Evolutionary conservation across 2,888 invertebrate genomes (phyloP), one percentile per base, ranked within the genome.

Genomic region (Strigamia maritima): DNA sequence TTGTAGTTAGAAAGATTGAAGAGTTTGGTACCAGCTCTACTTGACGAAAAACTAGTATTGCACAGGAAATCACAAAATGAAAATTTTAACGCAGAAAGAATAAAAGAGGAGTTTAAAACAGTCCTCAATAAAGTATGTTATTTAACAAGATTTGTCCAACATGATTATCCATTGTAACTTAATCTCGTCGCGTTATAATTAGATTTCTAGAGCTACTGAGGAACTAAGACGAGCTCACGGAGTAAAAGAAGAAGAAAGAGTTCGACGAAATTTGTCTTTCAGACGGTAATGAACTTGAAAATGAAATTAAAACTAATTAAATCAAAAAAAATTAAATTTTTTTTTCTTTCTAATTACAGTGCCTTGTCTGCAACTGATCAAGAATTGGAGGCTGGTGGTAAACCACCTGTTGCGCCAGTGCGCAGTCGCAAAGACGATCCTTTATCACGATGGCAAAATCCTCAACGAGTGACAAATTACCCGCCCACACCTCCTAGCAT

Each of bases 201-300:
- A 80, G 80, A 76, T 80, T 24, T 28, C 79, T 0, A 75, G 28
- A 31, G 75, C 78, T 12, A 35, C 79, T 91, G 82, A 95, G 94
- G 80, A 80, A 65, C 76, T 80, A 24, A 77, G 79, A 49, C 26
- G 77, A 76, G 24, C 75, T 26, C 80, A 78, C 40, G 80, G 81
- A 26, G 49, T 77, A 49, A 35, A 79, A 14, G 81, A 81, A 24
- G 81, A 81, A 78, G 80, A 81, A 38, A 75, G 79, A 26, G 65
- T 80, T 12, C 79, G 38, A 22, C 28, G 81, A 40, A 80, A 80
- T 26, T 54, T 79, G 22, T 81, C 80, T 22, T 80, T 79, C 75
- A 80, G 81, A 77, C 80, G 77, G 79, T 80, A 78, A 78, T n/a
- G n/a, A 10, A 35, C n/a, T n/a, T n/a, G n/a, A n/a, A n/a, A n/a